Conservation (phyloP, 2,888 invertebrate species). For the Pristionchus japonicus region DNA sequence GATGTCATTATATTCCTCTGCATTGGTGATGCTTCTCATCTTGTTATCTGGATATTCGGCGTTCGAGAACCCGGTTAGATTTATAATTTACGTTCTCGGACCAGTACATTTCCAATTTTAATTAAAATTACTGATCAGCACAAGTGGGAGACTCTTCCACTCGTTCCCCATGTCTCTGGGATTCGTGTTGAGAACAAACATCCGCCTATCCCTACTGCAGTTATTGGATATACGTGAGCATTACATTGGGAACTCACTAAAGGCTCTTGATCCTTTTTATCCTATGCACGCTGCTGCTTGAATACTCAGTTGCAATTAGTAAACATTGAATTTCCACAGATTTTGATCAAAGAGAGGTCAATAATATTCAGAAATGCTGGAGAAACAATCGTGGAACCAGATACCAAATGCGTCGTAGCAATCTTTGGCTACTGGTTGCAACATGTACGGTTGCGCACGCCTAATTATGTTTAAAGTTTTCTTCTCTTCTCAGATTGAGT, state of each 20-base stretch:
- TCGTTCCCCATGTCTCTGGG: conserved; percentile 62
- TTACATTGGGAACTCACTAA: too few species aligned
- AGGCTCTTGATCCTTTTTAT: too few species aligned
- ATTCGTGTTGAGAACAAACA: conserved; percentile 60
- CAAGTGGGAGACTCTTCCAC: conserved; percentile 38
- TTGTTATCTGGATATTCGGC: not conserved
- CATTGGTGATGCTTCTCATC: not conserved
- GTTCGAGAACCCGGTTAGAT: not conserved
- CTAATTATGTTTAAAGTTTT: not conserved
- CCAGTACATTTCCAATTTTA: too few species aligned
- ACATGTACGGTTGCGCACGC: conserved; percentile 46
- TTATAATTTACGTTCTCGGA: too few species aligned
- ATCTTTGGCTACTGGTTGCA: conserved; percentile 63
- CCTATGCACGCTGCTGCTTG: too few species aligned
- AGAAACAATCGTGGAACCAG: conserved; percentile 63
- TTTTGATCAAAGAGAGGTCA: too few species aligned
- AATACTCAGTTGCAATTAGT: too few species aligned
- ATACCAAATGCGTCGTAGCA: conserved; percentile 56
- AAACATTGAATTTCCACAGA: too few species aligned
- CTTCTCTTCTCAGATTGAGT: conserved; percentile 61
- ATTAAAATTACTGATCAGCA: too few species aligned
- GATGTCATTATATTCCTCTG: not conserved
- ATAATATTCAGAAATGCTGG: conserved; percentile 60
- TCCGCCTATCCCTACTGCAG: conserved; percentile 54
- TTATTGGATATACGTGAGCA: conserved; percentile 66